Base-by-base conservation (phyloP, 1,140 invertebrate genomes). In the Aphelinus atriplicis region DNA sequence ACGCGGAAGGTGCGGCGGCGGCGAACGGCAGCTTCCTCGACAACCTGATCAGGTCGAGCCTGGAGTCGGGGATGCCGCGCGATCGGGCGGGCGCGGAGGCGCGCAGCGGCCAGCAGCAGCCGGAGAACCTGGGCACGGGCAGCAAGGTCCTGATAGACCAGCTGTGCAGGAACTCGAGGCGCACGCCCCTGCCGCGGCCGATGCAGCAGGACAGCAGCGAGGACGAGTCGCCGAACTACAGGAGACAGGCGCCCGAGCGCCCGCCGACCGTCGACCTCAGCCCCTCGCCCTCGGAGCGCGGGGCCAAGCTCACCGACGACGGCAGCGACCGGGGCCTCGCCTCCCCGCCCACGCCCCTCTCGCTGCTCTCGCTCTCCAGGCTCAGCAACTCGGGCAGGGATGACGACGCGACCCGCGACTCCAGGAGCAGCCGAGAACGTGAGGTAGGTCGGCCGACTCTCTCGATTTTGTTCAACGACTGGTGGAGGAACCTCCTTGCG, bases 21-120 rank as follows among this genome's bases (percentile, higher is more conserved):
- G 90, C 92, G 3, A 94, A 94, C 83, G 93, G 93, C 2, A 92
- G 90, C 76, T 94, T 95, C 81, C 85, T 95, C 65, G 94, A 95
- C 80, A 94, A 93, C 66, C 93, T 95, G 73, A 95, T 95, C 80
- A 69, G 75, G 58, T 94, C 93, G 77, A 94, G 92, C 80, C 86
- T 94, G 45, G 93, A 94, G 80, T 91, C 91, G 68, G 90, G 88
- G 42, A 90, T 91, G 69, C 83, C 85, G 7, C 80, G 86, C 47
- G 87, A 84, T 65, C 78, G 84, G 4, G 72, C 82, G n/a, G 77
- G 82, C 9, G 77, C 79, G 7, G 84, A 87, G 45, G 74, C 80
- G 61, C 80, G 83, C 51, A 76, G 63, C 43, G 81, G 66, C 46
- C 65, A 60, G 9, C 79, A 80, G 51, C 80, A 81, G 76, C 84